A percentile compares a stretch with the other conserved stretches of the same genome.
Conservation (phyloP, 2,797 vertebrate genomes). For the Coregonus ussuriensis region DNA sequence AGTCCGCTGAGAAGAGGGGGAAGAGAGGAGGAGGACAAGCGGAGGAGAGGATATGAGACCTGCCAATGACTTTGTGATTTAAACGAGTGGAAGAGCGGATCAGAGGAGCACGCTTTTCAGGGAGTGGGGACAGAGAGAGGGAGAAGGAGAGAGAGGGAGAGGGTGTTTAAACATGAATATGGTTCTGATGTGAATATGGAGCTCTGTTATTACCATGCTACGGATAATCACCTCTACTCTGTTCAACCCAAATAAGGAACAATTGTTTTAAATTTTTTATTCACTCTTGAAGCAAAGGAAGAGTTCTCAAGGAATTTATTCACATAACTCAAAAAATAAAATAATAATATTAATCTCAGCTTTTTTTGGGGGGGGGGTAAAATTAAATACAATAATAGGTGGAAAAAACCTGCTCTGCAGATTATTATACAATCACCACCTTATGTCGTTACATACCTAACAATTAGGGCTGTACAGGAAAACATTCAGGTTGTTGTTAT, state of each 20-base stretch:
- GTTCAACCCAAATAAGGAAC: constrained; percentile 48
- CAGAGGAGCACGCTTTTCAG: constrained; percentile 67
- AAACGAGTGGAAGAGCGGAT: constrained; percentile 70
- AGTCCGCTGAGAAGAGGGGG: constrained; percentile 57
- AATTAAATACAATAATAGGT: not conserved
- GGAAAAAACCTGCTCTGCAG: constrained; percentile 42
- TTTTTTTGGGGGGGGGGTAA: too few relatives aligned
- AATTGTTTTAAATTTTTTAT: constrained; percentile 32
- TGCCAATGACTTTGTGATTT: constrained; percentile 76
- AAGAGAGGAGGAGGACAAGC: constrained; percentile 56
- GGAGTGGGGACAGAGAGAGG: constrained; percentile 69
- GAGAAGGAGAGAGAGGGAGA: constrained; percentile 53
- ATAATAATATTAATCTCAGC: too few relatives aligned
- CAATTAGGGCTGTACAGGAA: constrained; percentile 54
- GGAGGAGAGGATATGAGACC: constrained; percentile 38
- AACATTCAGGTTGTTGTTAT: constrained; percentile 75
- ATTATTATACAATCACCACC: constrained; percentile 49
- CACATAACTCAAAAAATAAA: constrained; percentile 18
- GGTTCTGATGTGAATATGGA: constrained; percentile 55
- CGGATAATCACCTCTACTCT: constrained; percentile 62
- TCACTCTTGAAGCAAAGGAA: constrained; percentile 39
- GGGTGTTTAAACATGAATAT: constrained; percentile 64
- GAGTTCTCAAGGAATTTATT: constrained; percentile 35
- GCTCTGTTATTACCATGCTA: constrained; percentile 52
- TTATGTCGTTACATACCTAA: constrained; percentile 43